Percentiles rank a stretch among this genome's conserved stretches.
Conservation (phyloP, 1,140 invertebrate species). For the Euura saliciscinereae region DNA sequence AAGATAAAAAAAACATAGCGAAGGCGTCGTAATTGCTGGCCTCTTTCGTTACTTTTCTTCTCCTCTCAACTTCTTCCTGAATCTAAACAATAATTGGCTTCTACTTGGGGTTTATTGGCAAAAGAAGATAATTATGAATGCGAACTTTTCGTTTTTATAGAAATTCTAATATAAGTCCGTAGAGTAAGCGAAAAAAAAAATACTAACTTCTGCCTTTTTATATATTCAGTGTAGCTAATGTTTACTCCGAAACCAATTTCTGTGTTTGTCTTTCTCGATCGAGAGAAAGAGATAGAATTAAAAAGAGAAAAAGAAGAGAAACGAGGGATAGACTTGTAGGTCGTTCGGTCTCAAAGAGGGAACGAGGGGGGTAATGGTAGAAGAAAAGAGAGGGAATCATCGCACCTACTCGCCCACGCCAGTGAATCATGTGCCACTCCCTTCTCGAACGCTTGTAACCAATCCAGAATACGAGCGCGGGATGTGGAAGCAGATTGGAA, state of each 20-base stretch:
- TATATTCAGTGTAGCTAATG: too few species aligned
- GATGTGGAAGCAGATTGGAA: background rate
- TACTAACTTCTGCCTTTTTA: background rate
- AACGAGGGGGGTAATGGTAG: background rate
- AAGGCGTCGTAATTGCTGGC: too few species aligned
- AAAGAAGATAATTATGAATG: too few species aligned
- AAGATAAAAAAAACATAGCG: too few species aligned
- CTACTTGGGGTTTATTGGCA: too few species aligned
- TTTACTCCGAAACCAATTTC: too few species aligned
- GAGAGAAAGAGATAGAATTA: too few species aligned
- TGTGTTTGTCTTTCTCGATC: background rate
- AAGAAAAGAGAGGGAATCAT: constrained; percentile 18
- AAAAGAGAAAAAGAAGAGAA: background rate
- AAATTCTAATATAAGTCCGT: too few species aligned
- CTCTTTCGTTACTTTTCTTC: too few species aligned
- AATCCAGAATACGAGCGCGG: constrained; percentile 19
- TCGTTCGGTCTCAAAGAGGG: background rate
- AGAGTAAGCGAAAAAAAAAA: background rate
- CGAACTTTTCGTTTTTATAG: too few species aligned
- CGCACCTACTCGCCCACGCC: constrained; percentile 19
- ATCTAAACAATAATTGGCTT: too few species aligned
- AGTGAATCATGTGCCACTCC: constrained; percentile 16
- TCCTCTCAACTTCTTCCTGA: too few species aligned
- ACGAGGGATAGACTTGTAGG: background rate
- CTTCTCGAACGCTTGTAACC: constrained; percentile 16